Conservation (phyloP, 2,797 vertebrate genomes). For the Phylloscopus collybita region DNA sequence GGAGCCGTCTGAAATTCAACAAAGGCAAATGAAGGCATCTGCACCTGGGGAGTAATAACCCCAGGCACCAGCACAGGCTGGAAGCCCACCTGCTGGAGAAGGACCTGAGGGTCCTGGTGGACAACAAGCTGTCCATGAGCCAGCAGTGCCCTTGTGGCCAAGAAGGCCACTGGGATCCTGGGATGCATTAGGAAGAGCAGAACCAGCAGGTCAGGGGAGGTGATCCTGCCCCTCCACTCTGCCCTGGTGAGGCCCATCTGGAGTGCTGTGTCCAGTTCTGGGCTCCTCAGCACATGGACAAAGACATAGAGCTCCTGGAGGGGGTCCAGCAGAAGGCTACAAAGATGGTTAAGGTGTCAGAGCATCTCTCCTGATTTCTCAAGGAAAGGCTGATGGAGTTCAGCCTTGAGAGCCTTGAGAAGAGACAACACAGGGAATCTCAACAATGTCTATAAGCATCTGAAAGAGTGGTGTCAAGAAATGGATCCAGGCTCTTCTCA, state of each 20-base stretch:
- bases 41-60: neutral
- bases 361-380: neutral
- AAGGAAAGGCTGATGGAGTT: neutral
- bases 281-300: neutral
- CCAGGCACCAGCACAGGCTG: neutral
- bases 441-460: neutral
- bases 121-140: neutral
- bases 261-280: neutral
- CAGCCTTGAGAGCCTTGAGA: neutral
- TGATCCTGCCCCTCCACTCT: neutral
- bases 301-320: neutral
- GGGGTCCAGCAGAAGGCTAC: neutral
- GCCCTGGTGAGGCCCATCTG: neutral
- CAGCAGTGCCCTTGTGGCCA: neutral
- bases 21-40: neutral
- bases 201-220: accelerated
- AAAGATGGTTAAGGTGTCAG: accelerated
- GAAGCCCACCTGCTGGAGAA: neutral
- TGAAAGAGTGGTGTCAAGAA: neutral
- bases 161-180: neutral
- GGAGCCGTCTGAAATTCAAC: neutral
- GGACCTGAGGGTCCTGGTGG: neutral
- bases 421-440: neutral
- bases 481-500: neutral
- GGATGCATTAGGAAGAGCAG: neutral